A percentile compares a stretch with the other conserved stretches of the same genome.
Evolutionary conservation across 2,113 vertebrate species (phyloP).

Genomic region (Megaceryle maxima): DNA sequence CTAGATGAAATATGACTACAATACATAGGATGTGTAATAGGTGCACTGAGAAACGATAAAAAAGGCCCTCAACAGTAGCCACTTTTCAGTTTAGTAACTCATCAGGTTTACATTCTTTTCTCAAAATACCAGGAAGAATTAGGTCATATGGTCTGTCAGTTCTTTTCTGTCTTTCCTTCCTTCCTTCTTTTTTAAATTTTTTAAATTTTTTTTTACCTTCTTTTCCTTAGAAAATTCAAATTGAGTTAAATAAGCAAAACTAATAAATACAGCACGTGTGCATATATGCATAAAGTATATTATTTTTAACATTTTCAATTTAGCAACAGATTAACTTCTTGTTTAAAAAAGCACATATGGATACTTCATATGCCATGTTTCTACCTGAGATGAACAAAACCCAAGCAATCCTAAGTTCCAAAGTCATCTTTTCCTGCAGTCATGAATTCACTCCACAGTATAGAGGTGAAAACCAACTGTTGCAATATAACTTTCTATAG

Average conservation of each 20-base stretch:
- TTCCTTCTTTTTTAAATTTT: neutral
- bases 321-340: slow-evolving; percentile 30
- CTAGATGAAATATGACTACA: neutral
- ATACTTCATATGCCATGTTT: neutral
- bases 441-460: neutral
- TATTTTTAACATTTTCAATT: slow-evolving; percentile 47
- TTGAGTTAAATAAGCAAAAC: slow-evolving; percentile 71
- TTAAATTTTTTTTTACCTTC: neutral
- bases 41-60: neutral
- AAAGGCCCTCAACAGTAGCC: neutral
- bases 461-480: neutral
- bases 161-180: neutral
- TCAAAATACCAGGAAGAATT: slow-evolving; percentile 69
- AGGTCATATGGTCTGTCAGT: slow-evolving; percentile 73
- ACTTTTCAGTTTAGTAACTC: slow-evolving; percentile 49
- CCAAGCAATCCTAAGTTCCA: neutral
- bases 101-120: slow-evolving; percentile 55
- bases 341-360: neutral
- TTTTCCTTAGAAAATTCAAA: slow-evolving; percentile 53
- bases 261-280: slow-evolving; percentile 38
- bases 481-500: neutral
- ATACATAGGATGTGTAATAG: neutral
- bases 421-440: neutral
- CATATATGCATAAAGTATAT: slow-evolving; percentile 4
- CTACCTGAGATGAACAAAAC: neutral